Evolutionary conservation across 1,140 invertebrate genomes (phyloP).

Genomic region (Temnothorax curvispinosus): DNA sequence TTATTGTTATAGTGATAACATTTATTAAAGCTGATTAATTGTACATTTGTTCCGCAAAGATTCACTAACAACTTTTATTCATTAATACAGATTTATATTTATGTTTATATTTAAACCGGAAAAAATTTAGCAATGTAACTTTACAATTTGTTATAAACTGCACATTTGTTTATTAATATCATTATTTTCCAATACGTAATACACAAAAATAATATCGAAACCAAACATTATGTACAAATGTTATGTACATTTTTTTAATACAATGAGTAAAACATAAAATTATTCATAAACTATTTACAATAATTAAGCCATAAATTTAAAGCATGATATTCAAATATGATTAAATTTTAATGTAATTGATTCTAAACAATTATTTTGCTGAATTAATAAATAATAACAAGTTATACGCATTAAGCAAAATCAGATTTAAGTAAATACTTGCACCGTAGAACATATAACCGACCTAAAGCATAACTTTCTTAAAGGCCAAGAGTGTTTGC

Average conservation of each 20-base stretch:
- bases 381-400: neutral
- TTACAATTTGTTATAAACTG: neutral
- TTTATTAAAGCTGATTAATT: neutral
- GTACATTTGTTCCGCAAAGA: neutral
- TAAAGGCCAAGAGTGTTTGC: neutral
- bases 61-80: neutral
- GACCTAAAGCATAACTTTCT: neutral
- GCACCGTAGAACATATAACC: neutral
- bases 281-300: too few species aligned
- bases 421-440: neutral
- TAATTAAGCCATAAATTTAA: neutral
- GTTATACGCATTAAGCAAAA: neutral
- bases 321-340: neutral
- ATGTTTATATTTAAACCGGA: neutral
- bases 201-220: neutral
- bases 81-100: neutral
- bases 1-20: neutral
- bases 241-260: neutral
- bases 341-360: neutral
- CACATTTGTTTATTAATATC: neutral
- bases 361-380: neutral
- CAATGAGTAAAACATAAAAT: neutral
- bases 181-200: too few species aligned
- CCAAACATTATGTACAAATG: too few species aligned
- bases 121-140: neutral